Percentiles rank a stretch among this genome's conserved stretches.
Conservation (phyloP, 2,113 vertebrate genomes). For the Tympanuchus pallidicinctus region DNA sequence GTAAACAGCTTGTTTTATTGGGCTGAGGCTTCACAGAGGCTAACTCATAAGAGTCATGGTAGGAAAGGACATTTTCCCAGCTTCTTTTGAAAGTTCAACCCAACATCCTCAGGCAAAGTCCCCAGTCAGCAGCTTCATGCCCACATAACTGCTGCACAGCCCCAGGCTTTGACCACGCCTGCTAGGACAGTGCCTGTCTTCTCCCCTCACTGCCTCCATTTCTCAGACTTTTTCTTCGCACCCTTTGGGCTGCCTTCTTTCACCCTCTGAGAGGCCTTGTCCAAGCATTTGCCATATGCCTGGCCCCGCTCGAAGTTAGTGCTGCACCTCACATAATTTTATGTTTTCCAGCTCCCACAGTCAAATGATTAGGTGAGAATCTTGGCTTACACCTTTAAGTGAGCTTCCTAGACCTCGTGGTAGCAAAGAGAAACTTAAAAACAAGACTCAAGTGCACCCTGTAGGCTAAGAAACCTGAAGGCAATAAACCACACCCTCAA, state of each 20-base stretch:
- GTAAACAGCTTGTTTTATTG: not conserved
- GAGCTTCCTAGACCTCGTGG: slow-evolving; percentile 58
- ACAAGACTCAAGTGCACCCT: slow-evolving; percentile 50
- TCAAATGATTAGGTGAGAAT: slow-evolving; percentile 68
- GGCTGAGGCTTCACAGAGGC: not conserved
- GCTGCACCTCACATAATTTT: slow-evolving; percentile 24
- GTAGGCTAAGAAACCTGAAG: slow-evolving; percentile 56
- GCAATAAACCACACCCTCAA: slow-evolving; percentile 61
- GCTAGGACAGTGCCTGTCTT: accelerated
- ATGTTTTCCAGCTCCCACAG: slow-evolving; percentile 54
- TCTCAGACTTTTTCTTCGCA: not conserved
- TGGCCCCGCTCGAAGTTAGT: slow-evolving; percentile 18
- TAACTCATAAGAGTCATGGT: not conserved
- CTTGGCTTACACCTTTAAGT: slow-evolving; percentile 52
- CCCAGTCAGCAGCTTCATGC: not conserved
- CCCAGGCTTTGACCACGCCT: not conserved
- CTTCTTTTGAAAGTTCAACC: not conserved
- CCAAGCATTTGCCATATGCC: not conserved
- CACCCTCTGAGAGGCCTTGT: not conserved
- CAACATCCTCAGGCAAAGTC: not conserved
- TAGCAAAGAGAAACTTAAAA: slow-evolving; percentile 63
- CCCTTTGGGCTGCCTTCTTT: not conserved
- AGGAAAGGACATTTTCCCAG: not conserved
- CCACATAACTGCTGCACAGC: not conserved
- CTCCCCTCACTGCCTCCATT: not conserved